Evolutionary conservation across 1,140 invertebrate genomes (phyloP).

Genomic region (Aphidius gifuensis): DNA sequence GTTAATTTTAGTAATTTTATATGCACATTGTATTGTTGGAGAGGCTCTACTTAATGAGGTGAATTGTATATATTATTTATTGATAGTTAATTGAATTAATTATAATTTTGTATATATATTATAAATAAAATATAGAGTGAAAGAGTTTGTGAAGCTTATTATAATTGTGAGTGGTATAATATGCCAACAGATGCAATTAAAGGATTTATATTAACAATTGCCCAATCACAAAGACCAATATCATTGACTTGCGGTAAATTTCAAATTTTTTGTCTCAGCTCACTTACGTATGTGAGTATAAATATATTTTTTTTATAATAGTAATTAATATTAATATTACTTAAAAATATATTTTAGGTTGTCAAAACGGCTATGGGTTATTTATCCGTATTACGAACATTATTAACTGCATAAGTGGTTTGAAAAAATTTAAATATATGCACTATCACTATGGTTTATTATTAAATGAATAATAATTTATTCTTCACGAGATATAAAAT

Average conservation of each 20-base stretch:
- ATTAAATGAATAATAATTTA: no score
- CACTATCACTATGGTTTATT: no score
- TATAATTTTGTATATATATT: neutral
- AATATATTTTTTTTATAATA: neutral
- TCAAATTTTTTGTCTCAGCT: slow-evolving; percentile 1
- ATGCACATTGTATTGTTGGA: neutral
- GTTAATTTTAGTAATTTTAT: neutral
- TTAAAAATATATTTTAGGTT: slow-evolving; percentile 22
- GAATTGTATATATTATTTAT: neutral
- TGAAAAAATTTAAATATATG: no score
- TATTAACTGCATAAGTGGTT: no score
- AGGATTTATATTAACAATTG: slow-evolving; percentile 11
- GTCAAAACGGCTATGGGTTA: slow-evolving; percentile 32
- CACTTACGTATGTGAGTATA: neutral
- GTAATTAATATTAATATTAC: neutral
- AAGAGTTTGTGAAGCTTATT: slow-evolving; percentile 13
- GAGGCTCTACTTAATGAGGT: neutral
- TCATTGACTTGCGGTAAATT: slow-evolving; percentile 13
- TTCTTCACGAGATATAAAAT: no score
- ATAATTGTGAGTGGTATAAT: slow-evolving; percentile 20
- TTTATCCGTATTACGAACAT: slow-evolving; percentile 30
- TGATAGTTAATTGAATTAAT: neutral
- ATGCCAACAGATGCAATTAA: slow-evolving; percentile 5
- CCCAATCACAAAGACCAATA: slow-evolving; percentile 1
- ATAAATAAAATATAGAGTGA: slow-evolving; percentile 6